Base-by-base conservation (phyloP, 2,888 invertebrate species). In the Coelopa pilipes region DNA sequence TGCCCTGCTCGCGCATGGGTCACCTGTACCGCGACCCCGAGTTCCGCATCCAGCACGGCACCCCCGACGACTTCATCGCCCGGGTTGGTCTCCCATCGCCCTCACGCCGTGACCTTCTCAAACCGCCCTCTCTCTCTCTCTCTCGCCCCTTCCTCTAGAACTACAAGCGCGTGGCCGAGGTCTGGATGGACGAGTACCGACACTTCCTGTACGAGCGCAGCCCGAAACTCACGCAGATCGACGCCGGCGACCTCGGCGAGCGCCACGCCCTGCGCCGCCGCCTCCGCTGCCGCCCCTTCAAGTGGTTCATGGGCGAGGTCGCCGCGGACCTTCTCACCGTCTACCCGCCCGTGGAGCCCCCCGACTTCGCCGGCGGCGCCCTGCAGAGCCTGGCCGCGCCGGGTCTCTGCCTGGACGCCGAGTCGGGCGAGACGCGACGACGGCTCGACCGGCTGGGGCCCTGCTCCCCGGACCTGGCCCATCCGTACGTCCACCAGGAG, bases 101-200 rank as follows among this genome's bases (percentile, higher is more conserved):
- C n/a, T n/a, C n/a, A n/a, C n/a, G n/a, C n/a, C n/a, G n/a, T n/a
- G n/a, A n/a, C n/a, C n/a, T n/a, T n/a, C n/a, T n/a, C n/a, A n/a
- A n/a, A n/a, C n/a, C n/a, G n/a, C n/a, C n/a, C n/a, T n/a, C n/a
- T n/a, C n/a, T n/a, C n/a, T n/a, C n/a, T n/a, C n/a, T n/a, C n/a
- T n/a, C n/a, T n/a, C n/a, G n/a, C 34, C 34, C 34, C 7, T 78
- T 65, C 50, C 79, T 80, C 17, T 84, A 95, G 94, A 97, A 97
- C 88, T 97, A 96, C 87, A 91, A 93, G 49, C 91, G 97, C 74
- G 97, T 98, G 0, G 97, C 97, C 0, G 96, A 96, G 82, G 97
- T 98, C 2, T 99, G 98, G 98, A 96, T 99, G 97, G 98, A 98
- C 85, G 98, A 98, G 83, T 99, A 96, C 86, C 95, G 94, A 5